Percentiles rank a stretch among this genome's conserved stretches.
phyloP scores from a whole-genome alignment of 2,888 invertebrate species.

The Trissolcus brochymenae region DNA sequence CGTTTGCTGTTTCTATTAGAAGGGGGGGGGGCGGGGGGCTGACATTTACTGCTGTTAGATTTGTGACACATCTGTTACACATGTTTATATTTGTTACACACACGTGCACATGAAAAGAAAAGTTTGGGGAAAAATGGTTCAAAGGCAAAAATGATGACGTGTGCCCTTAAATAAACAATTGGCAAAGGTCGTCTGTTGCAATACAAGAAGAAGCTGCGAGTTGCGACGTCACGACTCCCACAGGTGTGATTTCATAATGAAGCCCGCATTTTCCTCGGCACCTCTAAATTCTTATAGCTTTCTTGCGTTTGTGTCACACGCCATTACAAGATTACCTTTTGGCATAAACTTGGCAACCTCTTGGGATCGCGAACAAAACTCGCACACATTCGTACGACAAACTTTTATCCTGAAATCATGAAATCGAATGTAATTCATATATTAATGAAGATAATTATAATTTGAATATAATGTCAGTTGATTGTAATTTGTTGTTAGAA shows the following conservation, averaged over 20 bases:
- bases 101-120: no score
- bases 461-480: no score
- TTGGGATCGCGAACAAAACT: slow-evolving; percentile 28
- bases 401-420: neutral
- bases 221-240: slow-evolving; percentile 72
- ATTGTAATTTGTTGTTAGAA: no score
- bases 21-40: no score
- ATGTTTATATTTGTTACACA: neutral
- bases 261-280: slow-evolving; percentile 65
- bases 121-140: no score
- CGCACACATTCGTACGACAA: neutral
- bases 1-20: neutral
- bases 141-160: slow-evolving; percentile 10
- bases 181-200: slow-evolving; percentile 3
- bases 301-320: slow-evolving; percentile 60
- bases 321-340: slow-evolving; percentile 72
- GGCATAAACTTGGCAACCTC: slow-evolving; percentile 57
- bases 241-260: slow-evolving; percentile 74
- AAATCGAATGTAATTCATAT: no score
- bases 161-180: slow-evolving; percentile 13
- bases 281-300: slow-evolving; percentile 52
- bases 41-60: neutral
- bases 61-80: neutral
- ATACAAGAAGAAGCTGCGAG: slow-evolving; percentile 68
- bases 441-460: no score